Conservation (phyloP, 2,113 vertebrate genomes). For the Desmodus rotundus region DNA sequence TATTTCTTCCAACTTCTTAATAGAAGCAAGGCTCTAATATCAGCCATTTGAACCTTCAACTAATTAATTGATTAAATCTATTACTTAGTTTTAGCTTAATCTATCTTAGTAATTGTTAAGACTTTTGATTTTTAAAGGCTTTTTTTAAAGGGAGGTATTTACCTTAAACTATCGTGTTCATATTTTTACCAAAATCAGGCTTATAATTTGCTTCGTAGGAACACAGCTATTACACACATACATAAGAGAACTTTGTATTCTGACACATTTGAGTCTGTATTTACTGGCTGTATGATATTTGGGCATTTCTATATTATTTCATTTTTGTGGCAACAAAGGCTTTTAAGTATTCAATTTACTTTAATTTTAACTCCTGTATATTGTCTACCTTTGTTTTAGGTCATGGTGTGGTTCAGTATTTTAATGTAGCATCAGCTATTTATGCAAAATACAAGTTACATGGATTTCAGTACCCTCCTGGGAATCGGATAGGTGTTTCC, state of each 20-base stretch:
- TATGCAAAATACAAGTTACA: constrained; percentile 96
- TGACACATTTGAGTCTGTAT: not conserved
- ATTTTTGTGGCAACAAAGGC: not conserved
- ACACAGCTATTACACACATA: not conserved
- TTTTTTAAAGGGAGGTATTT: not conserved
- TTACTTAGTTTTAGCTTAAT: not conserved
- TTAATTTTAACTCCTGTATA: not conserved
- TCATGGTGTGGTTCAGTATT: constrained; percentile 93
- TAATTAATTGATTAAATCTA: not conserved
- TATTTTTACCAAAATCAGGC: not conserved
- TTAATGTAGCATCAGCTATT: constrained; percentile 92
- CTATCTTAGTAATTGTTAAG: not conserved
- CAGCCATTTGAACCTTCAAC: not conserved
- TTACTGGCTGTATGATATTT: not conserved
- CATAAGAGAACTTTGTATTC: not conserved
- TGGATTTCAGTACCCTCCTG: constrained; percentile 97
- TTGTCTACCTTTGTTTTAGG: constrained; percentile 79
- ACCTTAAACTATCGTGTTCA: not conserved
- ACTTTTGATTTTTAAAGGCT: not conserved
- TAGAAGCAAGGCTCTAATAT: not conserved
- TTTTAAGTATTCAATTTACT: not conserved
- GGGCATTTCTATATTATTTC: not conserved
- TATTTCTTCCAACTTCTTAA: not conserved
- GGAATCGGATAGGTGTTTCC: constrained; percentile 89
- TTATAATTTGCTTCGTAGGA: not conserved